A percentile compares a stretch with the other conserved stretches of the same genome.
phyloP scores from a whole-genome alignment of 2,797 vertebrate genomes.

The Gymnodraco acuticeps region DNA sequence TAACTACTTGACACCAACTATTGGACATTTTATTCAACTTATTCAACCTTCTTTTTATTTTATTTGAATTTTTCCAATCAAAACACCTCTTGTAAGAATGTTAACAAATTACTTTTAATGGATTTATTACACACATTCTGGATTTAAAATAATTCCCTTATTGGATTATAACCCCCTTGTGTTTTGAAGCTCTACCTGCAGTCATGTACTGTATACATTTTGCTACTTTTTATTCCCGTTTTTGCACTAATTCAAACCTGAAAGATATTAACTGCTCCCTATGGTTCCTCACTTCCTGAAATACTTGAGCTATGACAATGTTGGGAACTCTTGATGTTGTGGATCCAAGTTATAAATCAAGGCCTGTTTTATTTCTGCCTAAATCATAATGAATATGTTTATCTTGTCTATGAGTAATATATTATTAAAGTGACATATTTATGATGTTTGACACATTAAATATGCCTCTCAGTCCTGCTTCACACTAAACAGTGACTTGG shows the following conservation, averaged over 20 bases:
- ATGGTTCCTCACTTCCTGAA: neutral
- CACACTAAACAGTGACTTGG: neutral
- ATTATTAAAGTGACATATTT: constrained; percentile 3
- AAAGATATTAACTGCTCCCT: neutral
- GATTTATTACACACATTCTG: neutral
- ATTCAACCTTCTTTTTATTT: constrained; percentile 12
- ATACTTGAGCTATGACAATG: neutral
- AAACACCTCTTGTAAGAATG: constrained; percentile 8
- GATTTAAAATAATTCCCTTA: constrained; percentile 6
- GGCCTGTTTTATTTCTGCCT: neutral
- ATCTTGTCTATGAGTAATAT: neutral
- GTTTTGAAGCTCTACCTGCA: neutral
- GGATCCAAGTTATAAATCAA: neutral
- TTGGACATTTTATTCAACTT: neutral
- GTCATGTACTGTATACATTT: neutral
- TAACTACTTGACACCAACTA: neutral
- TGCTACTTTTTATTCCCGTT: neutral
- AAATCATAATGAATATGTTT: neutral
- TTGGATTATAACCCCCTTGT: constrained; percentile 7
- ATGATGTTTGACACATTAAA: constrained; percentile 7
- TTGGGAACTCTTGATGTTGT: constrained; percentile 3
- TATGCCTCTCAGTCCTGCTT: neutral
- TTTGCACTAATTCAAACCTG: neutral
- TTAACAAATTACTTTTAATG: constrained; percentile 25
- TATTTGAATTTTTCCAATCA: constrained; percentile 2